Evolutionary conservation across 1,140 invertebrate genomes (phyloP), one percentile per base, ranked within the genome.

Genomic region (Drosophila ironensis): DNA sequence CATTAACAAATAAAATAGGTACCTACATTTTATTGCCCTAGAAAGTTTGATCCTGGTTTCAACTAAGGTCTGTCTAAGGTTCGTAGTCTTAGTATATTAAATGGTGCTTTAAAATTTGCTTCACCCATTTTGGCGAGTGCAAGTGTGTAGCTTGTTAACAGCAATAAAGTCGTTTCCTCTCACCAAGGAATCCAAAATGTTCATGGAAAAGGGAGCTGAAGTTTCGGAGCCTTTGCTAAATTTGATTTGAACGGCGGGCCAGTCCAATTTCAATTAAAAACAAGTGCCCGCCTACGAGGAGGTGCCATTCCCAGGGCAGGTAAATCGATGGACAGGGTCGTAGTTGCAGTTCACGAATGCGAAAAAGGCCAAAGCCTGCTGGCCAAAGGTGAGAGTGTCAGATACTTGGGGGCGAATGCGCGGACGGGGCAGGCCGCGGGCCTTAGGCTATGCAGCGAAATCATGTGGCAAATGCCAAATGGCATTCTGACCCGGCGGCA

Each of bases 401-500:
- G 3, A 11, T 30, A 11, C 11, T 44, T 5, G 33, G 53, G 17
- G 19, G 20, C 7, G 30, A 0, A 6, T n/a, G n/a, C n/a, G n/a
- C n/a, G 33, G 8, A 25, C 28, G 14, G 17, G 25, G 22, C 11
- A 14, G 14, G 12, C 19, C 16, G 20, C n/a, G 27, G 14, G 27
- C n/a, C 28, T n/a, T n/a, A n/a, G n/a, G 42, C 46, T 46, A 14
- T 50, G 27, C 19, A 52, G 42, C 56, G 60, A 76, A n/a, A 52
- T 82, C 72, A 71, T 72, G 60, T 76, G 77, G 67, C 77, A 81
- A 67, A 57, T 76, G 76, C 67, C 77, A 81, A 68, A 57, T 76
- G 54, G 45, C 42, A 72, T 61, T 44, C 46, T 56, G 51, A 75
- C 67, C 52, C 28, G 73, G 47, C 24, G 4, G 33, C 50, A 38